phyloP scores from a whole-genome alignment of 92 coral and sea anemone species.

The Palythoa grandis region DNA sequence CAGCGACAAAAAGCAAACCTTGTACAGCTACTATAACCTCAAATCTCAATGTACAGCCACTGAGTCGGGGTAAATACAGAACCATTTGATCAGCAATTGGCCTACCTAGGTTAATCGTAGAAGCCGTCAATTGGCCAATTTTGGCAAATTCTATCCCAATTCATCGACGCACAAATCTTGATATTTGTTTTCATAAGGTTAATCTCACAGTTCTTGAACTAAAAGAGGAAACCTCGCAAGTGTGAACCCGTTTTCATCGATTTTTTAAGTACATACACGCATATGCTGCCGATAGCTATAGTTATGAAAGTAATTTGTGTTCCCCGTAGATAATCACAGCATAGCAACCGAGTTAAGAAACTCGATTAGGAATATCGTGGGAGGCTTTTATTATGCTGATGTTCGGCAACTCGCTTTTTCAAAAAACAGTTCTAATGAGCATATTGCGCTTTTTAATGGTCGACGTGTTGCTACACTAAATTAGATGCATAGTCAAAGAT shows the following conservation, averaged over 20 bases:
- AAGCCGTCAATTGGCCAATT: not conserved
- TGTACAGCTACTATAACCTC: not conserved
- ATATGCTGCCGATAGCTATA: not conserved
- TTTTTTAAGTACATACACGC: not conserved
- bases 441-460: slow-evolving; percentile 22
- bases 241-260: not conserved
- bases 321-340: slow-evolving; percentile 19
- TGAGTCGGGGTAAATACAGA: not conserved
- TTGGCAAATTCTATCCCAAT: not conserved
- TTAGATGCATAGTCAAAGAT: slow-evolving; percentile 21
- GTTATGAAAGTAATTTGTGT: not conserved
- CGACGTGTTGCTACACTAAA: slow-evolving; percentile 10
- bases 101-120: not conserved
- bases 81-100: not conserved
- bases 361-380: slow-evolving; percentile 18
- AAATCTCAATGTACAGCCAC: not conserved
- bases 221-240: not conserved
- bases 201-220: not conserved
- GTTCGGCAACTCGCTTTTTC: slow-evolving; percentile 8
- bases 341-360: slow-evolving; percentile 25
- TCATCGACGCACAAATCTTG: too few relatives aligned
- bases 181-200: not conserved
- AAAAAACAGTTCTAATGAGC: slow-evolving; percentile 35
- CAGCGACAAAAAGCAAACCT: not conserved
- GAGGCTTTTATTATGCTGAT: slow-evolving; percentile 22